Evolutionary conservation across 53 echinoderm and acorn worm genomes (phyloP).

Genomic region (Temnopleurus reevesii): DNA sequence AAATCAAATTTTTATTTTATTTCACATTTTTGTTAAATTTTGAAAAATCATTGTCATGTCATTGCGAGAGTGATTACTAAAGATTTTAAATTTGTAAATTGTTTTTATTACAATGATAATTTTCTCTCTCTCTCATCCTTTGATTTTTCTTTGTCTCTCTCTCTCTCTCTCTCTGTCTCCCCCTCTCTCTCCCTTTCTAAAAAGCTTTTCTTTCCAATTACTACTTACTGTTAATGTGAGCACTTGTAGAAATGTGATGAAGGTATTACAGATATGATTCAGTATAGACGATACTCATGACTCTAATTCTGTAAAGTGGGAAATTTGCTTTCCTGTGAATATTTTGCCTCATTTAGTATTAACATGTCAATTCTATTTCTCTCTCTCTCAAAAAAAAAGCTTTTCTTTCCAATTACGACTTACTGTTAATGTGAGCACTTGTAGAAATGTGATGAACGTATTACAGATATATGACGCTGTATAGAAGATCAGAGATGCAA

Average conservation of each 20-base stretch:
- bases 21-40: too few relatives aligned
- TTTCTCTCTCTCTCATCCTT: too few relatives aligned
- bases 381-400: too few relatives aligned
- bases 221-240: neutral
- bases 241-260: neutral
- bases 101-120: neutral
- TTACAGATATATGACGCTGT: constrained; percentile 83
- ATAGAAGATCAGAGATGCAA: constrained; percentile 64
- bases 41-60: too few relatives aligned
- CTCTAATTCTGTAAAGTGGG: neutral
- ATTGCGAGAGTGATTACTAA: too few relatives aligned
- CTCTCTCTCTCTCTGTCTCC: neutral
- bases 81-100: too few relatives aligned
- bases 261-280: neutral
- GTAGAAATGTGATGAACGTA: constrained; percentile 89
- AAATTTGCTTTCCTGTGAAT: too few relatives aligned
- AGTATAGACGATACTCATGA: neutral
- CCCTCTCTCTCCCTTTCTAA: neutral
- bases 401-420: too few relatives aligned
- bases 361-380: too few relatives aligned
- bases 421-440: constrained; percentile 95
- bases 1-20: too few relatives aligned
- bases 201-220: neutral
- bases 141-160: too few relatives aligned
- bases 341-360: too few relatives aligned